Evolutionary conservation across 30 jellyfish, hydroid and myxozoan genomes (phyloP), one percentile per base, ranked within the genome.

Genomic region (Cassiopea xamachana): DNA sequence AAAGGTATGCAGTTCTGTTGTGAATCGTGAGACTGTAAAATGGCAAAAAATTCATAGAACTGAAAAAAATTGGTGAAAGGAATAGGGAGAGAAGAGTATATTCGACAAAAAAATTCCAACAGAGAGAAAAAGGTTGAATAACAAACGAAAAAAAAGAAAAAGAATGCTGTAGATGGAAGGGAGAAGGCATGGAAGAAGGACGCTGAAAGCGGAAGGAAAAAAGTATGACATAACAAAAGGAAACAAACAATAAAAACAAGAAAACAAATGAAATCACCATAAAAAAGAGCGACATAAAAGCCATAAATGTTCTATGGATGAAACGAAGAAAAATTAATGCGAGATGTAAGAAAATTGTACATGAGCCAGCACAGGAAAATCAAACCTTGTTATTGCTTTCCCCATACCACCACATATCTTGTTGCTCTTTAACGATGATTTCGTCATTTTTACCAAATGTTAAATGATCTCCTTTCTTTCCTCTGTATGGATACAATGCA

Each of bases 391-490:
- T 92, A 50, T 76, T 85, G 78, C 90, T 92, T 55, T 96, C 99
- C 0, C 99, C 99, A 79, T 73, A 92, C 99, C 99, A 96, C 99
- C 99, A 96, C 82, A 87, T 86, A 62, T 96, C 99, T 61, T 88
- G 96, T 80, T 96, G 98, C 91, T 92, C 91, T 51, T 64, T 94
- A 43, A 96, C 99, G 69, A 87, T 92, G 58, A 96, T 96, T 44
- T 76, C 81, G 91, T 96, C 99, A 81, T 92, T 92, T 83, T 96
- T 96, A 80, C 86, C 84, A 69, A 96, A 96, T 4, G 96, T 60
- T 19, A 96, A 72, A 62, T 96, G 98, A 83, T 96, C 99, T 7
- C 92, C 99, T 81, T 96, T 92, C 69, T 84, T 91, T 27, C 97
- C 99, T 70, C 96, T 81, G 81, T 96, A 92, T 48, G 97, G 96